Conservation (phyloP, 2,888 invertebrate species). For the Galeruca laticollis region DNA sequence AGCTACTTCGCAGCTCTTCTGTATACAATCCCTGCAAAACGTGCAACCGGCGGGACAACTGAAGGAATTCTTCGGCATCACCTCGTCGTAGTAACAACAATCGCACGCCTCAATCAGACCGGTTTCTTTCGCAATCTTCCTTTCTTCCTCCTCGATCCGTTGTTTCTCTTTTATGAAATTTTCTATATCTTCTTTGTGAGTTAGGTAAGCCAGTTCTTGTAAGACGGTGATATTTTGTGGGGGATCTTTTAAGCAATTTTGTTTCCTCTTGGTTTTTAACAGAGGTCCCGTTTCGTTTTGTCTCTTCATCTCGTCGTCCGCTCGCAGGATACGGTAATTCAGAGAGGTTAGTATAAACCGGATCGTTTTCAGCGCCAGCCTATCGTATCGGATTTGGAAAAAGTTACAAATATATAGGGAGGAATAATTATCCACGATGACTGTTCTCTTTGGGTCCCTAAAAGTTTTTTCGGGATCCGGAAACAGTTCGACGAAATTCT, state of each 20-base stretch:
- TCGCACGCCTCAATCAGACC: conserved; percentile 67
- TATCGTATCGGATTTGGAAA: conserved; percentile 49
- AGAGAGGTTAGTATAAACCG: conserved; percentile 11
- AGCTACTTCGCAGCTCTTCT: conserved; percentile 61
- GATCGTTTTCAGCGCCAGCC: conserved; percentile 42
- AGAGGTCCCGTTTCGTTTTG: conserved; percentile 1
- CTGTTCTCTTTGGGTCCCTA: conserved; percentile 45
- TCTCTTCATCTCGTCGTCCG: conserved; percentile 1
- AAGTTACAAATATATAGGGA: conserved; percentile 42
- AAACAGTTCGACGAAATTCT: conserved; percentile 66
- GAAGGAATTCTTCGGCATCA: conserved; percentile 64
- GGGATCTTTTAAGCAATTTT: conserved; percentile 30
- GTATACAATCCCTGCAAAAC: conserved; percentile 67
- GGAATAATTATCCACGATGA: conserved; percentile 24
- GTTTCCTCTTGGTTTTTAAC: conserved; percentile 37
- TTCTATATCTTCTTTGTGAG: conserved; percentile 58
- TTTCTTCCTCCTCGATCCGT: conserved; percentile 46
- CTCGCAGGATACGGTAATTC: conserved; percentile 21
- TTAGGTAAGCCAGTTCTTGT: conserved; percentile 62
- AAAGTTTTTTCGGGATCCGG: conserved; percentile 64
- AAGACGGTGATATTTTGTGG: conserved; percentile 59
- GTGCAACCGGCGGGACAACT: conserved; percentile 65
- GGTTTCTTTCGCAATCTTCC: conserved; percentile 59
- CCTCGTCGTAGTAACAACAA: conserved; percentile 71
- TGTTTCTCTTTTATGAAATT: conserved; percentile 51